Base-by-base conservation (phyloP, 2,888 invertebrate species). In the Drosophila fulvimacula region DNA sequence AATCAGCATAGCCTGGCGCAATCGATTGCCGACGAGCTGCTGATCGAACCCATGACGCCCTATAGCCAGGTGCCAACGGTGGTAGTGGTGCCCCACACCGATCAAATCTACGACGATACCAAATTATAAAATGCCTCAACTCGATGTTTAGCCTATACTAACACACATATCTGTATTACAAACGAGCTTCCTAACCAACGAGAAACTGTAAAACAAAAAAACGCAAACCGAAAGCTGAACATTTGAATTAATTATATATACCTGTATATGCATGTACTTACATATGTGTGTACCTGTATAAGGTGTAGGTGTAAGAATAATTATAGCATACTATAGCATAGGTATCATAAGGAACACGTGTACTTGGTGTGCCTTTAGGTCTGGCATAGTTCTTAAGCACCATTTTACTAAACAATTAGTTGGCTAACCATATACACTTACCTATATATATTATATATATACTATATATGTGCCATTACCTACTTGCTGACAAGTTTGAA, bases 81-180 rank as follows among this genome's bases (percentile, higher is more conserved):
- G 57, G 91, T 93, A 68, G 88, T 92, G 53, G 92, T 93, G 82
- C 92, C 92, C 62, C 91, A 92, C 66, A 81, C 80, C 59, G 87
- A 89, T 60, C 83, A 80, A 61, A 75, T 75, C 48, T 81, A 91
- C 63, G 91, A 91, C 75, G 92, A 93, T 78, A 93, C 92, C 34
- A 90, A 91, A 76, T 90, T 93, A 81, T 93, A 91, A 89, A 81
- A 17, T 13, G 3, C 36, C 5, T 11, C 13, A 21, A 64, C 38
- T 30, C 44, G 17, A 53, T 19, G 19, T 36, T 19, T 34, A 24
- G 32, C 19, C 4, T 9, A 51, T 15, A 13, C 56, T 42, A 62
- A 51, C 44, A 30, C 44, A 83, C 79, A 86, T 81, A 76, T 76
- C 76, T 76, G 75, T 79, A 76, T 59, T 66, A 27, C 38, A 60